Conservation (phyloP, 92 coral and sea anemone genomes). For the Bergia puertoricense region DNA sequence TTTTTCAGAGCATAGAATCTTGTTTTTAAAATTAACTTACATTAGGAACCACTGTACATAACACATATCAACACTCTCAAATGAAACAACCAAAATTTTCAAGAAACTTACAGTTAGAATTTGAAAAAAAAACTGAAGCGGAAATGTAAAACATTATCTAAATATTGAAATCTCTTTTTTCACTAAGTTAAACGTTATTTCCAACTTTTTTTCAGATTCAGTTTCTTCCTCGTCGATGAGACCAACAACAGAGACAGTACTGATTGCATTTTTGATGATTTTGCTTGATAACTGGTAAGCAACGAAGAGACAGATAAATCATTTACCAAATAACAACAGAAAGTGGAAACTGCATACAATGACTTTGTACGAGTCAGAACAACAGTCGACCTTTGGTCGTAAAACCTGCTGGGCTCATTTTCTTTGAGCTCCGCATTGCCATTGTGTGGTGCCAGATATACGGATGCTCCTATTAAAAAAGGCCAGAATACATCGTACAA, state of each 20-base stretch:
- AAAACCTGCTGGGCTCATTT: background rate
- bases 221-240: conserved; percentile 22
- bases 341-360: background rate
- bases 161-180: background rate
- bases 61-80: no score
- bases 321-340: background rate
- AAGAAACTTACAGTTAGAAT: no score
- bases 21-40: no score
- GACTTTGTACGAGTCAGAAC: background rate
- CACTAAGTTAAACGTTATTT: background rate
- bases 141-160: no score
- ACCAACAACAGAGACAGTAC: background rate
- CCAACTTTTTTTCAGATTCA: background rate
- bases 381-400: background rate
- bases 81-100: no score
- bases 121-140: no score
- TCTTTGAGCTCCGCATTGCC: background rate
- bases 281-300: background rate
- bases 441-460: background rate
- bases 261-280: background rate
- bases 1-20: no score
- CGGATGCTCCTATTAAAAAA: background rate
- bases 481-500: no score
- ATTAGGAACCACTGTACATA: no score
- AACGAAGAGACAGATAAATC: background rate